A percentile compares a stretch with the other conserved stretches of the same genome.
Evolutionary conservation across 2,888 invertebrate species (phyloP).

Genomic region (Drosophila ustulata): DNA sequence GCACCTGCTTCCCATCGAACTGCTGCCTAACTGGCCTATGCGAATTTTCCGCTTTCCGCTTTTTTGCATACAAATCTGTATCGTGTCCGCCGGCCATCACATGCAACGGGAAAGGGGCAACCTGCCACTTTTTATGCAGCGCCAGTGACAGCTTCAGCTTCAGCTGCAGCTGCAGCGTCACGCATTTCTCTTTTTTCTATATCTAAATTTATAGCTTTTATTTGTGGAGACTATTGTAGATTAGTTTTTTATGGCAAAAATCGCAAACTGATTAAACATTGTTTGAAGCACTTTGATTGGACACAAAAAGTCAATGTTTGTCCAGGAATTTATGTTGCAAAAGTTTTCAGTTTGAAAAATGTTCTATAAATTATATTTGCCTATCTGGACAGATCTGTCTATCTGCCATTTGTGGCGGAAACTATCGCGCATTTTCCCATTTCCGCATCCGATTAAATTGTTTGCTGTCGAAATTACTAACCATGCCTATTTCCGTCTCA

Average conservation of each 20-base stretch:
- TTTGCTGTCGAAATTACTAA: not conserved
- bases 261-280: constrained; percentile 73
- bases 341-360: not conserved
- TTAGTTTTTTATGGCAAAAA: constrained; percentile 69
- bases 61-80: constrained; percentile 63
- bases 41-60: constrained; percentile 44
- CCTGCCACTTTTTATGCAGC: constrained; percentile 42
- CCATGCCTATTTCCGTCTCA: not conserved
- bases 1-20: constrained; percentile 34
- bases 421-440: constrained; percentile 6
- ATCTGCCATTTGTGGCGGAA: constrained; percentile 7
- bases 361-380: constrained; percentile 9
- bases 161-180: not conserved
- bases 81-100: constrained; percentile 51
- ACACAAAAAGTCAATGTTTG: constrained; percentile 47
- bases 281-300: constrained; percentile 3
- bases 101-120: constrained; percentile 17
- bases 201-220: constrained; percentile 68
- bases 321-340: constrained; percentile 9
- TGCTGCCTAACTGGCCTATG: constrained; percentile 45
- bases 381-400: constrained; percentile 6
- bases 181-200: constrained; percentile 7
- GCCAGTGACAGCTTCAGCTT: not conserved
- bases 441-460: constrained; percentile 12
- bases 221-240: constrained; percentile 60